These are phyloP conservation scores for Leptinotarsa defecta DNA, from an alignment of 1,140 invertebrate species.

Conservation along the genomic window DNA sequence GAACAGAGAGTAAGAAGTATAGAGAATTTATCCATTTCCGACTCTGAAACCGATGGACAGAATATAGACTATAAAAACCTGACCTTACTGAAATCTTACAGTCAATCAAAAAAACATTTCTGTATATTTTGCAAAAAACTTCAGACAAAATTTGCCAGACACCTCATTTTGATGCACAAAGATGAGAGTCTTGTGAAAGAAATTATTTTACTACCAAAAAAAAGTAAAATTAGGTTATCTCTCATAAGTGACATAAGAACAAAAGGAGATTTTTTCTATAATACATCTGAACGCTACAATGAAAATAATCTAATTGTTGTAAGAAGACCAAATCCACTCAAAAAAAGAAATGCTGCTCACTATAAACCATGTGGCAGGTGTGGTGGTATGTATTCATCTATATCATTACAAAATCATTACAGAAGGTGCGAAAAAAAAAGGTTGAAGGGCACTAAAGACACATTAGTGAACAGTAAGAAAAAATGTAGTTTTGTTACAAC, in stretches of 20 bases:
- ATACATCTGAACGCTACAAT: background rate
- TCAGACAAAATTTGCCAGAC: conserved; percentile 1
- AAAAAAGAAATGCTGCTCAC: background rate
- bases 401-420: background rate
- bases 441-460: background rate
- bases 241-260: background rate
- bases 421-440: background rate
- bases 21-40: no score
- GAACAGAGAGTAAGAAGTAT: no score
- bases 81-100: no score
- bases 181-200: background rate
- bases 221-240: background rate
- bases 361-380: conserved; percentile 1
- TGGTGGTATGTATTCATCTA: background rate
- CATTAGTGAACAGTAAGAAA: background rate
- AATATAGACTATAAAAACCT: no score
- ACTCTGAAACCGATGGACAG: no score
- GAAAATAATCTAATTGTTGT: background rate
- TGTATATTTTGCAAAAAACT: conserved; percentile 2
- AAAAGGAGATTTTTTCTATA: background rate
- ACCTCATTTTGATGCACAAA: background rate
- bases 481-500: background rate
- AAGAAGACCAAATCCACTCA: background rate
- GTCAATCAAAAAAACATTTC: conserved; percentile 9
- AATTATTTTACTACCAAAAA: background rate